Percentiles rank a stretch among this genome's conserved stretches.
phyloP scores from a whole-genome alignment of 2,888 invertebrate species.

The Agrenia bidenticulata region DNA sequence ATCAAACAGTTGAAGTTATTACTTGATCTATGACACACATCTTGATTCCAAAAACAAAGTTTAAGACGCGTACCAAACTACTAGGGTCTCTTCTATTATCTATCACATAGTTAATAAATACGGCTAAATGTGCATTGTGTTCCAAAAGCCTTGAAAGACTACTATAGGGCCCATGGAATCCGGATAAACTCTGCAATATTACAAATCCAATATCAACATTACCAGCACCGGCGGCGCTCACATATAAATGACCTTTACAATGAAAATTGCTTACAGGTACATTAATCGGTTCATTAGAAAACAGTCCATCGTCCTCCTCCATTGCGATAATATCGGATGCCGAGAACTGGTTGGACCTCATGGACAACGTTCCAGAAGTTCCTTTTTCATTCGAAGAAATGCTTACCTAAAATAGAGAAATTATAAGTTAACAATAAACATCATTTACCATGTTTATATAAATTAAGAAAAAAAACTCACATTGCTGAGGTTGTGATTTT shows the following conservation, averaged over 20 bases:
- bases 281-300: slow-evolving; percentile 11
- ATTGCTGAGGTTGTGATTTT: slow-evolving; percentile 34
- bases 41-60: background rate
- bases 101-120: slow-evolving; percentile 88
- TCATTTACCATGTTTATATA: background rate
- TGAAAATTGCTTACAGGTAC: slow-evolving; percentile 14
- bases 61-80: slow-evolving; percentile 61
- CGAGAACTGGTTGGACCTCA: background rate
- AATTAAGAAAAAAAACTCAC: slow-evolving; percentile 18
- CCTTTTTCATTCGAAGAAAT: background rate
- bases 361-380: background rate
- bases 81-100: slow-evolving; percentile 76
- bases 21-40: too few species aligned
- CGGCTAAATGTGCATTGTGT: slow-evolving; percentile 87
- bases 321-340: slow-evolving; percentile 74
- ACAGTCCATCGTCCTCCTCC: slow-evolving; percentile 79
- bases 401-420: slow-evolving; percentile 28
- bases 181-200: slow-evolving; percentile 71
- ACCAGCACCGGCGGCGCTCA: too few species aligned
- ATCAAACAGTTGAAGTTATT: too few species aligned
- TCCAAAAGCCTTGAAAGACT: slow-evolving; percentile 77
- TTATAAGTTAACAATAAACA: slow-evolving; percentile 40
- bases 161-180: slow-evolving; percentile 87
- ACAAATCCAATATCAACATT: too few species aligned
- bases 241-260: background rate